phyloP scores from a whole-genome alignment of 2,113 vertebrate genomes.

The Aramus guarauna region DNA sequence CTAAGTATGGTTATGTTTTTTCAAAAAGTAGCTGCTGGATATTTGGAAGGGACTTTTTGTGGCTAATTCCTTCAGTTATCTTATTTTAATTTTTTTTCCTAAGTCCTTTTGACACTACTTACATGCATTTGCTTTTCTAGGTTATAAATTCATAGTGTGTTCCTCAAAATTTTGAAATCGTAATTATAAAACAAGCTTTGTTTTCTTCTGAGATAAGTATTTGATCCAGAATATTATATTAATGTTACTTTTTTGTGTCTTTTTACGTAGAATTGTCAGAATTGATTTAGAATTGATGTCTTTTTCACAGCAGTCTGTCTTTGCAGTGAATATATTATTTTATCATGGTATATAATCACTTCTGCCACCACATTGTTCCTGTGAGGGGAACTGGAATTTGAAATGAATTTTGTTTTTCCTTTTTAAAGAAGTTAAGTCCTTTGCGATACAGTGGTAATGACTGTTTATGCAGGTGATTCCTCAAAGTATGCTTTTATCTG shows the following conservation, averaged over 20 bases:
- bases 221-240: background rate
- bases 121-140: background rate
- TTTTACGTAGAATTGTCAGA: background rate
- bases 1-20: background rate
- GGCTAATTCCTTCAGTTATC: background rate
- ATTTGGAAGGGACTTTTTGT: background rate
- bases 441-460: background rate
- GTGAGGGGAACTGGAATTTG: background rate
- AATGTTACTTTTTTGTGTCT: background rate
- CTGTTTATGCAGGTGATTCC: background rate
- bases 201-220: background rate
- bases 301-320: background rate
- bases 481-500: background rate
- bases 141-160: background rate
- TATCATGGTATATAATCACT: background rate
- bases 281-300: background rate
- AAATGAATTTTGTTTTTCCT: background rate
- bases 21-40: background rate
- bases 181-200: background rate
- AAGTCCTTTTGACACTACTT: background rate
- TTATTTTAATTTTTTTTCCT: background rate
- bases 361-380: background rate
- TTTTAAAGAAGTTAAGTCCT: background rate
- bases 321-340: background rate
- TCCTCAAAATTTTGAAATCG: background rate